Evolutionary conservation across 2,888 invertebrate species (phyloP).

Genomic region (Cremastinae sp.): DNA sequence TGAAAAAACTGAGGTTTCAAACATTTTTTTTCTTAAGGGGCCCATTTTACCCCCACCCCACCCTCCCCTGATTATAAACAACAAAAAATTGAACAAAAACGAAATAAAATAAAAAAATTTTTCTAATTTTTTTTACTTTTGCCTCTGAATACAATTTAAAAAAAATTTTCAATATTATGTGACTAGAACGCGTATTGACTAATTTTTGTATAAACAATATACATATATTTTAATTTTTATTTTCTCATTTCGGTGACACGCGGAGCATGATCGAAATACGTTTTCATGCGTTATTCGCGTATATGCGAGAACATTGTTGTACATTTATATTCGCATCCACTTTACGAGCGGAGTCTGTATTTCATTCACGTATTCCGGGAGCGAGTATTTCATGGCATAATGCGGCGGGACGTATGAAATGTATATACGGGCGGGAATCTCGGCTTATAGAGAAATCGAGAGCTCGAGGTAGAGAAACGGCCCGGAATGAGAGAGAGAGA

Average conservation of each 20-base stretch:
- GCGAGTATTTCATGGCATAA: slow-evolving; percentile 27
- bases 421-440: background rate
- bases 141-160: no score
- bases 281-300: background rate
- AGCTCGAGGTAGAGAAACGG: slow-evolving; percentile 1
- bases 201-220: no score
- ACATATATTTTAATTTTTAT: no score
- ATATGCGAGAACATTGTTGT: background rate
- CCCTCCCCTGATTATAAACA: background rate
- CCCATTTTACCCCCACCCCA: no score
- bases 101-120: no score
- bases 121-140: no score
- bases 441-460: slow-evolving; percentile 12
- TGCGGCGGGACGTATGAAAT: background rate
- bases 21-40: no score
- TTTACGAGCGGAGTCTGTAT: slow-evolving; percentile 16
- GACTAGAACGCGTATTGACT: no score
- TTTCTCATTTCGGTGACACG: background rate
- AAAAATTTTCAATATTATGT: no score
- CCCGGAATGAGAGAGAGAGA: background rate
- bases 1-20: no score
- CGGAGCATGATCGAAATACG: background rate
- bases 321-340: background rate
- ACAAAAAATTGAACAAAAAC: background rate
- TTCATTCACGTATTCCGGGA: slow-evolving; percentile 25